Conservation (phyloP, 2,113 vertebrate genomes). For the Dicaeum eximium region DNA sequence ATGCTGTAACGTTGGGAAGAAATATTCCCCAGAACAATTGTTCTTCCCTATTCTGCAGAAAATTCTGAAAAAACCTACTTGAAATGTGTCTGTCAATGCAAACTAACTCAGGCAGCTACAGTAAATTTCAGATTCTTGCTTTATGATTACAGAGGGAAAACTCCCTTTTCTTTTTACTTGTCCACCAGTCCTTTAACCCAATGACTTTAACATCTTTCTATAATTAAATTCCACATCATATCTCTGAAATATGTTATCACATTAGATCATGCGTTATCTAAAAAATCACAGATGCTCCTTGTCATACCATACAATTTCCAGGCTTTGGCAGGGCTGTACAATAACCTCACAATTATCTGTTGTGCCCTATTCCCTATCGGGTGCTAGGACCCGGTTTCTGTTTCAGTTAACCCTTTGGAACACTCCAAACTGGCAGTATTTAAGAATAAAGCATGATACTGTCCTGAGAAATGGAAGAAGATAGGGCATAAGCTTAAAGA, state of each 20-base stretch:
- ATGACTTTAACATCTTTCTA: background rate
- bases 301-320: background rate
- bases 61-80: background rate
- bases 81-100: background rate
- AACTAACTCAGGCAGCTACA: background rate
- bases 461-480: background rate
- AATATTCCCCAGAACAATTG: background rate
- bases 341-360: background rate
- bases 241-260: background rate
- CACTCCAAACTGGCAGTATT: background rate
- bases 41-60: background rate
- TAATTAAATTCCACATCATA: background rate
- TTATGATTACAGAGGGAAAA: background rate
- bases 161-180: background rate
- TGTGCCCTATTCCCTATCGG: background rate
- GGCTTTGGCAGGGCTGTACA: background rate
- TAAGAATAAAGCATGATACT: background rate
- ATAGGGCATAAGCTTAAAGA: background rate
- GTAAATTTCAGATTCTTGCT: background rate
- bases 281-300: background rate
- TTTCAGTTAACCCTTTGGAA: conserved; percentile 21
- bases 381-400: background rate
- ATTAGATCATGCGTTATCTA: background rate
- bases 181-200: background rate
- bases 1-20: background rate